Evolutionary conservation across 2,113 vertebrate genomes (phyloP).

Genomic region (Geothlypis trichas): DNA sequence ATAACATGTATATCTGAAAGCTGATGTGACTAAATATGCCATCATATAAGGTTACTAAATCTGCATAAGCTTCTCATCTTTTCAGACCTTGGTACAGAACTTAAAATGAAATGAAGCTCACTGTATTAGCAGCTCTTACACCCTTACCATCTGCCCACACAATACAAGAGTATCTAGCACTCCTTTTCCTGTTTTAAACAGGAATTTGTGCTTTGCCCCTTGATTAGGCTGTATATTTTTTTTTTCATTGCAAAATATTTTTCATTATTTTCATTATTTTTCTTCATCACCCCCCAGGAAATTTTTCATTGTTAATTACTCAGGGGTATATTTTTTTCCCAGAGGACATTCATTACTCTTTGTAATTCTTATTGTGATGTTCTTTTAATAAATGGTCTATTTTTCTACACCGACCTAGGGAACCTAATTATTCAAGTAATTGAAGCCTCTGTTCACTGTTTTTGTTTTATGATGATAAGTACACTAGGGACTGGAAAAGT

Average conservation of each 20-base stretch:
- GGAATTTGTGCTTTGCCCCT: neutral
- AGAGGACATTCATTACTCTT: neutral
- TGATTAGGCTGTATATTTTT: neutral
- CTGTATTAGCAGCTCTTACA: neutral
- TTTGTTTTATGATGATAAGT: neutral
- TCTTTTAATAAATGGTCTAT: neutral
- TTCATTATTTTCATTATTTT: neutral
- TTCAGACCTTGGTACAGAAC: neutral
- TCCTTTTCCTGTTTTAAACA: neutral
- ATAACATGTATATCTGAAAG: neutral
- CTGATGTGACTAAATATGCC: neutral
- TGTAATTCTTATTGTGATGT: neutral
- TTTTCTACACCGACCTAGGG: neutral
- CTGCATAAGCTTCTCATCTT: neutral
- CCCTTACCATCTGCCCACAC: neutral
- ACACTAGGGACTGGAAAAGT: neutral
- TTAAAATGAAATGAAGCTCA: slow-evolving; percentile 4
- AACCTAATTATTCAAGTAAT: neutral
- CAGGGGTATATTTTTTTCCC: neutral
- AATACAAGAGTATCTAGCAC: neutral
- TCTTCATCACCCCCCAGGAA: neutral
- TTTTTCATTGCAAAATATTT: neutral
- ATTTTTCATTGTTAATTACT: neutral
- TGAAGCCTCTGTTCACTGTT: neutral
- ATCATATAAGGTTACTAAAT: neutral